Base-by-base conservation (phyloP, 1,140 invertebrate species). In the Frieseomelitta varia region DNA sequence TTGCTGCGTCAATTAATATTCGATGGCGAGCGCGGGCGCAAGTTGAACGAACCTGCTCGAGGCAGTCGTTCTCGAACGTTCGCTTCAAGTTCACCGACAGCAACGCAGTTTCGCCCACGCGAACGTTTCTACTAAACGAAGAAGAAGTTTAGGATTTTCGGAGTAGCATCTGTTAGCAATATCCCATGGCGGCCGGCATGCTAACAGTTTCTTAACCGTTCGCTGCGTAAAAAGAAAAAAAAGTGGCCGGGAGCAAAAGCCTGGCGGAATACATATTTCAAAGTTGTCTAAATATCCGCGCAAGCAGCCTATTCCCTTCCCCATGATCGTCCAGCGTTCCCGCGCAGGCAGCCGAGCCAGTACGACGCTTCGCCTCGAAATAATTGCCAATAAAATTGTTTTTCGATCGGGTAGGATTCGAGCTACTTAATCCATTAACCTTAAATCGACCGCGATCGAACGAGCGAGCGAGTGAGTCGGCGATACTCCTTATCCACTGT, bases 141-240 rank as follows among this genome's bases (percentile, higher is more conserved):
- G 27, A 76, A 56, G 39, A 78, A 75, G 34, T 47, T 82, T 68
- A 61, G 75, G 67, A 82, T 88, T 85, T 30, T 47, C 67, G 12
- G n/a, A 65, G 30, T 39, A 81, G 30, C 84, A 88, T 86, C 80
- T 89, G 80, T 80, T 77, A 86, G 55, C 73, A 51, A 86, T 86
- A 71, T 47, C 55, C 53, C 24, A 30, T 34, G 53, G 30, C 67
- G 19, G 47, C 39, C 39, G n/a, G 63, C 19, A 61, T 11, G 14
- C 39, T 10, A 47, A 68, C 34, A 73, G 34, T 72, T 80, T 85
- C 85, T 88, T 78, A 76, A 67, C 56, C 21, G 81, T 79, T 84
- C 34, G 30, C 30, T 17, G 39, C 11, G 27, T n/a, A 68, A 75
- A 76, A 63, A 47, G 76, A 74, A 17, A 58, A 71, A 63, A 47